Conservation (phyloP, 2,113 vertebrate genomes). For the Oceanodroma tethys region DNA sequence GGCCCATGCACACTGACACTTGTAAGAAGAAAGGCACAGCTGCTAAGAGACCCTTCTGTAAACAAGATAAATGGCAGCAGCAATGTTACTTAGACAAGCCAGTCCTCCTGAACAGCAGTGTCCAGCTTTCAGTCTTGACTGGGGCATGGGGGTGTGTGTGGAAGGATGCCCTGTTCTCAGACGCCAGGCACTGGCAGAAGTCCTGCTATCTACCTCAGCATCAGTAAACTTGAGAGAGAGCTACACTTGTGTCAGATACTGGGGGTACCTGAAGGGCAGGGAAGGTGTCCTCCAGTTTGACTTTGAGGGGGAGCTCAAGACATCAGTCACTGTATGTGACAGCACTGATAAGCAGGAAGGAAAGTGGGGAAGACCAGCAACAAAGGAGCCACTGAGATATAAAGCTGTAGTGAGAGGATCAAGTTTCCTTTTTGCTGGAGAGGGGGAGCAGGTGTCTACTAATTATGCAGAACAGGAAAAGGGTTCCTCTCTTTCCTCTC, state of each 20-base stretch:
- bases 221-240: neutral
- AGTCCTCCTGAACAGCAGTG: neutral
- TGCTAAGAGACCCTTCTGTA: neutral
- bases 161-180: neutral
- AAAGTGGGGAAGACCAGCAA: neutral
- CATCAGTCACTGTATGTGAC: neutral
- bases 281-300: neutral
- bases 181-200: neutral
- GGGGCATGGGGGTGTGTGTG: accelerated
- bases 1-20: neutral
- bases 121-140: neutral
- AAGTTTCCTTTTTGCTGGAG: neutral
- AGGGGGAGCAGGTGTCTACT: neutral
- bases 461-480: neutral
- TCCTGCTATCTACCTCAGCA: neutral
- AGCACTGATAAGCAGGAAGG: neutral
- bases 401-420: neutral
- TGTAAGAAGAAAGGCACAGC: neutral
- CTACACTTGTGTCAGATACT: neutral
- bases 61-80: neutral
- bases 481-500: neutral
- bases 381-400: neutral
- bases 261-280: neutral
- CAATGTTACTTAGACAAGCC: accelerated
- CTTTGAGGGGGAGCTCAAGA: neutral